Percentiles rank a stretch among this genome's conserved stretches.
These are phyloP conservation scores for Diglossa brunneiventris DNA, from an alignment of 2,113 vertebrate genomes.

Conservation along the genomic window DNA sequence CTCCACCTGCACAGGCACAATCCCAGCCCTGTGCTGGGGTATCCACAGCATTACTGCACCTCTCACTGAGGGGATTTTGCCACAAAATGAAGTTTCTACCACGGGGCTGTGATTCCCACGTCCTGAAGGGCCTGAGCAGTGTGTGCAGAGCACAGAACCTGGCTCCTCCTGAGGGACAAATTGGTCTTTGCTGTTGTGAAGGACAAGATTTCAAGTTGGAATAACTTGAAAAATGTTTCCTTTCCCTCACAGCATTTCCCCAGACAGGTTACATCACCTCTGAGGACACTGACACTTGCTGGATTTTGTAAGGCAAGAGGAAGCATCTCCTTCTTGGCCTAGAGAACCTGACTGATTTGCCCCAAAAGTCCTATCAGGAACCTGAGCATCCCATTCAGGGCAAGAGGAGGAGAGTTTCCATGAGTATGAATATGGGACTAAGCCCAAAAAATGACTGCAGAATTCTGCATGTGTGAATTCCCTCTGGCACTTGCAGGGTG, in stretches of 20 bases:
- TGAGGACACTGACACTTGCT: not conserved
- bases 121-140: not conserved
- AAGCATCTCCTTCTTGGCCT: not conserved
- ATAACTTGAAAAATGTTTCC: not conserved
- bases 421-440: not conserved
- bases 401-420: not conserved
- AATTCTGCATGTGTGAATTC: not conserved
- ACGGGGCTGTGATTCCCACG: not conserved
- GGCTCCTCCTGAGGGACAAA: not conserved
- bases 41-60: not conserved
- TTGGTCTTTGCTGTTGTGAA: not conserved
- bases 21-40: not conserved
- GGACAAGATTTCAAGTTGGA: not conserved
- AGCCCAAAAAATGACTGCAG: not conserved
- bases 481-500: not conserved
- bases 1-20: not conserved
- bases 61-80: not conserved
- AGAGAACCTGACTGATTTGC: not conserved
- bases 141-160: not conserved
- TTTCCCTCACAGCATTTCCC: not conserved
- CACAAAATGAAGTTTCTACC: not conserved
- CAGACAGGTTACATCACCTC: not conserved
- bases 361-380: not conserved
- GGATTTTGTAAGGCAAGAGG: not conserved
- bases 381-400: not conserved